Percentiles rank a stretch among this genome's conserved stretches.
Evolutionary conservation across 2,797 vertebrate species (phyloP).

Genomic region (Brachyalestes nurse): DNA sequence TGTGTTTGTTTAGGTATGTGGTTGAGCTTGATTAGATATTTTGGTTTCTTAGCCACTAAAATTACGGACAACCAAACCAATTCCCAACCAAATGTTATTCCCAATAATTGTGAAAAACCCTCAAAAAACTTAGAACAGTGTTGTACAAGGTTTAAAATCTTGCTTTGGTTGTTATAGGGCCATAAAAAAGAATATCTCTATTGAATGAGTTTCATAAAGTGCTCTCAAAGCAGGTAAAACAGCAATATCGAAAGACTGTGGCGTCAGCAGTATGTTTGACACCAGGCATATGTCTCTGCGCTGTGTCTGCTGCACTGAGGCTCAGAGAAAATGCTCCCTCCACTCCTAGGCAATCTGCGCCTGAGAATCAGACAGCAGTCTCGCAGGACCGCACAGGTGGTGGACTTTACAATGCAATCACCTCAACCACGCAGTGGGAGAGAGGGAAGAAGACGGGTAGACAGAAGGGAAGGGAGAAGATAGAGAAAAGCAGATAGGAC

Average conservation of each 20-base stretch:
- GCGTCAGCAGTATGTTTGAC: slow-evolving; percentile 43
- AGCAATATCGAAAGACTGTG: slow-evolving; percentile 35
- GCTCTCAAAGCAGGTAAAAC: slow-evolving; percentile 34
- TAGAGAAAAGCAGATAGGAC: slow-evolving; percentile 10
- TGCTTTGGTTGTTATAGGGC: neutral
- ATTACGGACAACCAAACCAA: no score
- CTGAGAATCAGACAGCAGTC: slow-evolving; percentile 56
- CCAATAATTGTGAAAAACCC: no score
- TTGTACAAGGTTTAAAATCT: neutral
- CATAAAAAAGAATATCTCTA: neutral
- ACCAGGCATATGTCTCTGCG: slow-evolving; percentile 45
- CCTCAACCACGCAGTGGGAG: slow-evolving; percentile 41
- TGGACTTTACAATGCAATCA: slow-evolving; percentile 56
- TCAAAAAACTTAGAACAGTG: no score
- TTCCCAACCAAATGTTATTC: no score
- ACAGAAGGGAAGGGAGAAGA: slow-evolving; percentile 1
- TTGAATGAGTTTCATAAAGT: neutral
- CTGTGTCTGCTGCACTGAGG: slow-evolving; percentile 33
- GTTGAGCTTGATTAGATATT: no score
- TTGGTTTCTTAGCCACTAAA: no score
- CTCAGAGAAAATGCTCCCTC: slow-evolving; percentile 40
- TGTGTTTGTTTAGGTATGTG: no score
- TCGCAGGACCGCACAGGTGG: slow-evolving; percentile 63
- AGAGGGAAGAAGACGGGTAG: neutral
- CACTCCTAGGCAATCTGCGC: slow-evolving; percentile 38